These are phyloP conservation scores for Nasonia oneida DNA, from an alignment of 2,888 invertebrate species.

Conservation along the genomic window DNA sequence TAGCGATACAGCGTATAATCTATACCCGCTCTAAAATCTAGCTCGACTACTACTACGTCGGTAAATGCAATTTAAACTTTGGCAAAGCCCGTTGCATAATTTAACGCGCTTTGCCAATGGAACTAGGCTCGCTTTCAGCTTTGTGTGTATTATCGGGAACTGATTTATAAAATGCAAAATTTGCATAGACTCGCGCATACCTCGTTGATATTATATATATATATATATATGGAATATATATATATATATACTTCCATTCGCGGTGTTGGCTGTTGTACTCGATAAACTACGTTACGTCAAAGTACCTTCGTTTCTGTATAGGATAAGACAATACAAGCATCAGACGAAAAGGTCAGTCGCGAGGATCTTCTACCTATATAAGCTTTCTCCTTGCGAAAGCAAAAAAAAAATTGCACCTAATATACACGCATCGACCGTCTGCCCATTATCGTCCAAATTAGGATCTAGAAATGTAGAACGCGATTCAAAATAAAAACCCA, in stretches of 20 bases:
- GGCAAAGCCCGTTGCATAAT: not conserved
- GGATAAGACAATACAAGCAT: no score
- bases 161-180: no score
- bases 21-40: no score
- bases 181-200: no score
- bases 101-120: not conserved
- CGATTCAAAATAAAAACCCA: no score
- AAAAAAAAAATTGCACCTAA: not conserved
- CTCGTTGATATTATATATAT: no score
- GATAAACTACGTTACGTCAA: not conserved
- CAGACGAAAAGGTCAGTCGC: not conserved
- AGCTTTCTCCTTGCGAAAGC: not conserved
- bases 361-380: not conserved
- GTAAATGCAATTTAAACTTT: constrained; percentile 1
- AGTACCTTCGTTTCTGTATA: not conserved
- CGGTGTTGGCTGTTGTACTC: no score
- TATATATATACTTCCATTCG: no score
- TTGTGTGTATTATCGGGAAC: no score
- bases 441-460: not conserved
- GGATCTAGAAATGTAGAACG: not conserved
- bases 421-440: not conserved
- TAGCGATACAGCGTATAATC: not conserved
- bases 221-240: no score
- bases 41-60: not conserved
- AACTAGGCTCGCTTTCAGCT: no score